Evolutionary conservation across 35 echinoderm and acorn worm species (phyloP), one percentile per base, ranked within the genome.

Genomic region (Lytechinus variegatus): DNA sequence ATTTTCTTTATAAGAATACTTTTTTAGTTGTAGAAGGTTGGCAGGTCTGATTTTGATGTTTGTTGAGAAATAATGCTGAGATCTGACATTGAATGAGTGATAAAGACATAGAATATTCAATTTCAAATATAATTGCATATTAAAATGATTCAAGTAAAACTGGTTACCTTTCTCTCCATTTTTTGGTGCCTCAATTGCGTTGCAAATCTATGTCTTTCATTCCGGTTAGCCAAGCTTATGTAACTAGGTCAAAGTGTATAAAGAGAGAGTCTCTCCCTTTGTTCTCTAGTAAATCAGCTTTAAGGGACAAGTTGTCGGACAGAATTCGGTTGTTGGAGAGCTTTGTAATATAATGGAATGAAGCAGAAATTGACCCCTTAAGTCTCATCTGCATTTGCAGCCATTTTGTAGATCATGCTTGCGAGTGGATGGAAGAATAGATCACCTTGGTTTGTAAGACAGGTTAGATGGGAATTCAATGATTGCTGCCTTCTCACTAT

Each of bases 281-380:
- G 66, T 79, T 79, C 66, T 79, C n/a, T 24, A 79, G 66, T 79
- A 24, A 79, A 21, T 79, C 66, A 79, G 66, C 66, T 79, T 79
- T 79, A 79, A 79, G 66, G 66, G 66, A 79, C 66, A 79, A 24
- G 21, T 79, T 79, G 66, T 79, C 66, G n/a, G 61, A 24, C 66
- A n/a, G 66, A 79, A 79, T 79, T 79, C 66, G 66, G 66, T 79
- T 79, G 66, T 79, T 79, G 66, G 16, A 79, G 66, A 79, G 66
- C 66, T 27, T 79, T 4, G 66, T 79, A 79, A 79, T 24, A 16
- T 79, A 79, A 79, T 79, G 66, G 66, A 79, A 79, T 24, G 66
- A 79, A 79, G 66, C 66, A 79, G 66, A 79, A 79, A 79, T 21
- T 79, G 66, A 79, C 66, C n/a, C 61, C 66, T 24, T 7, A 79